Percentiles rank a stretch among this genome's conserved stretches.
phyloP scores from a whole-genome alignment of 2,113 vertebrate species.

The Eudorcas thomsonii region DNA sequence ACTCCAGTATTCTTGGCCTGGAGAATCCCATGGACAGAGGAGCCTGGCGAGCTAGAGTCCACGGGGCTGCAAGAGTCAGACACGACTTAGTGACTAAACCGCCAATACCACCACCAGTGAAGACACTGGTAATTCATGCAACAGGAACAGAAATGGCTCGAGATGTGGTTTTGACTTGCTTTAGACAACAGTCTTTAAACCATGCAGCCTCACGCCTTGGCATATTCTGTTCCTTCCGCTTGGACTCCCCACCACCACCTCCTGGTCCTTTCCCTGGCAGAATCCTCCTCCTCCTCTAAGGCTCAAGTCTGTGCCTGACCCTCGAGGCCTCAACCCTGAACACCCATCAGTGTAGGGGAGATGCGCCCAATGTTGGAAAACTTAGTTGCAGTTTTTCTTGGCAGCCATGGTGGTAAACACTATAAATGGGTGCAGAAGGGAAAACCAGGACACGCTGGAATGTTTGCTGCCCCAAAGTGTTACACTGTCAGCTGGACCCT shows the following conservation, averaged over 20 bases:
- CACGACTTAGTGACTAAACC: not conserved
- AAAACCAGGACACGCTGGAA: not conserved
- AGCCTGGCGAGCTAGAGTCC: not conserved
- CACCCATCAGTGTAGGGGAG: not conserved
- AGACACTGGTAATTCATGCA: not conserved
- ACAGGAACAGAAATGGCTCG: no score
- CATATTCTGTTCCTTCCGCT: rapidly evolving
- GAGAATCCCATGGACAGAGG: not conserved
- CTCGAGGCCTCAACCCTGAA: not conserved
- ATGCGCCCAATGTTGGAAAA: not conserved
- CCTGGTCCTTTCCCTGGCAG: not conserved
- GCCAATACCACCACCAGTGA: not conserved
- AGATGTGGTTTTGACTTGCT: not conserved
- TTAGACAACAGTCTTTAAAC: rapidly evolving
- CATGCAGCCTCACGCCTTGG: rapidly evolving
- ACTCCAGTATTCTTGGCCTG: not conserved
- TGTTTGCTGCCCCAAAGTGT: not conserved
- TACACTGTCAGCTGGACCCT: not conserved
- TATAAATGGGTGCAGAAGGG: not conserved
- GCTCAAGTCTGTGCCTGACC: not conserved
- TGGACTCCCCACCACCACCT: not conserved
- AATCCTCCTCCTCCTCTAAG: not conserved
- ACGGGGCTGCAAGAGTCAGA: not conserved
- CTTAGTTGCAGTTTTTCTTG: not conserved
- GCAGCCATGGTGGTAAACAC: not conserved